Base-by-base conservation (phyloP, 2,888 invertebrate species). In the Uropetala carovei region DNA sequence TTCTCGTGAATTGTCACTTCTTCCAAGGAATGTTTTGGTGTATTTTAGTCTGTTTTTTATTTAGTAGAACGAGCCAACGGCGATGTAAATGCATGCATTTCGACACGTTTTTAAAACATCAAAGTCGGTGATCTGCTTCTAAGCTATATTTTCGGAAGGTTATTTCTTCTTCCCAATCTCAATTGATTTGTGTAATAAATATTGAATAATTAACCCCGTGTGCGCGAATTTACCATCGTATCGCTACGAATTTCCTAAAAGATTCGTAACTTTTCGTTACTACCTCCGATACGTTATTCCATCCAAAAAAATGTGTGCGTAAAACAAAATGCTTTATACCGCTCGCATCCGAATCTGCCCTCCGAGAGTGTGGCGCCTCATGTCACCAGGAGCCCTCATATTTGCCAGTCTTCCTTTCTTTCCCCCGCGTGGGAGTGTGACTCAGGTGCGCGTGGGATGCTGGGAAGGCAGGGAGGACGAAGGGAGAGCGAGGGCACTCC, bases 401-500 rank as follows among this genome's bases (percentile, higher is more conserved):
- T 75, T 75, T 75, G 75, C 75, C 75, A 75, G 75, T n/a, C 64
- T 64, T 64, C 16, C 18, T 75, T 43, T 43, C 57, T 56, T 8
- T 18, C 27, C 14, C 43, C 18, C 64, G 64, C 64, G 89, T 89
- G 43, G 89, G 89, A 18, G 89, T 68, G 64, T 89, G 89, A 89
- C 89, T 89, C 89, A 89, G 64, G 89, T 64, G 68, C n/a, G 89
- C 64, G 89, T 89, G 89, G 89, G 89, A 16, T 43, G 64, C 89
- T 56, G 83, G 83, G 83, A 83, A 83, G 83, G 83, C 57, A 56
- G 56, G n/a, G 18, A n/a, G n/a, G 81, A 82, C 14, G 18, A 43
- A 82, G 27, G 27, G 13, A 43, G 57, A 57, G n/a, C 13, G 18
- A 16, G 16, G 18, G 64, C 64, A 11, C 64, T 64, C 64, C 64